Evolutionary conservation across 2,113 vertebrate genomes (phyloP).

Genomic region (Boulengeromyrus knoepffleri): DNA sequence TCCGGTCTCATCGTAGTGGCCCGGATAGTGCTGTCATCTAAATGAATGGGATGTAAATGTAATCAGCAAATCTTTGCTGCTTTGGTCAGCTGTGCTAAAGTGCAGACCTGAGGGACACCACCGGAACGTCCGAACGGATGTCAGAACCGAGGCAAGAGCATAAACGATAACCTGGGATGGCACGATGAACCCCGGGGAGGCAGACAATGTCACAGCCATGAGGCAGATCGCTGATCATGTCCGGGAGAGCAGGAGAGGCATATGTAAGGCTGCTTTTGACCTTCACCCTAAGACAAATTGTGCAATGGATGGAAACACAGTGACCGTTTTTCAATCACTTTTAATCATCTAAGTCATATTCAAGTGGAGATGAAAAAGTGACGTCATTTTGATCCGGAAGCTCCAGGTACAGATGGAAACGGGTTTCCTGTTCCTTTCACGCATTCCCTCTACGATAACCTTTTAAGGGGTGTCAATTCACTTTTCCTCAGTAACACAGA

Average conservation of each 20-base stretch:
- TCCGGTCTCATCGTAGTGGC: neutral
- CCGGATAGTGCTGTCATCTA: neutral
- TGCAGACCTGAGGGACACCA: neutral
- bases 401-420: constrained; percentile 26
- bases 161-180: neutral
- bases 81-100: neutral
- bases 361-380: constrained; percentile 35
- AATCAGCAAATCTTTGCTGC: neutral
- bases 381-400: constrained; percentile 13
- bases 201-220: neutral
- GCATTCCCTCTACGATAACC: neutral
- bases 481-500: neutral
- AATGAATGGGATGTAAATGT: neutral
- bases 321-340: constrained; percentile 37
- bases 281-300: constrained; percentile 40
- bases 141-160: neutral
- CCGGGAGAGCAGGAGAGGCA: neutral
- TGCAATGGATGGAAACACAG: constrained; percentile 30
- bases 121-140: neutral
- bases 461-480: neutral
- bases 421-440: constrained; percentile 19
- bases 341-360: constrained; percentile 36
- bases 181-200: neutral
- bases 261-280: constrained; percentile 19
- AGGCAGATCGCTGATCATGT: neutral